Percentiles rank a stretch among this genome's conserved stretches.
Evolutionary conservation across 2,888 invertebrate genomes (phyloP).

Genomic region (Fragum whitleyi): DNA sequence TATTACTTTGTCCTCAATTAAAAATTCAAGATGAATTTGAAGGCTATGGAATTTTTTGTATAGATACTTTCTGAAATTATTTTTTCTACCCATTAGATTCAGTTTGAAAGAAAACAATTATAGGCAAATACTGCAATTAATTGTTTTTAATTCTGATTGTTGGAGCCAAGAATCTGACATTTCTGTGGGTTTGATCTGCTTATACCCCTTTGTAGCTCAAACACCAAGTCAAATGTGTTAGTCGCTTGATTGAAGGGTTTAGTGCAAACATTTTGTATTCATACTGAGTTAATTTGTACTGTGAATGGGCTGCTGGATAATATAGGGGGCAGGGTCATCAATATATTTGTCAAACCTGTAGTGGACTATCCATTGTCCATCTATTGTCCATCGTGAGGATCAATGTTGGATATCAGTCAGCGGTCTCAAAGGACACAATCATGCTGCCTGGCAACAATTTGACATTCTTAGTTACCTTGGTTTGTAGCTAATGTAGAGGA

Average conservation of each 20-base stretch:
- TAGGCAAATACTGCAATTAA: no score
- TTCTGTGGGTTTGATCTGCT: no score
- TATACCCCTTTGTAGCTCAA: no score
- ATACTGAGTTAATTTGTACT: not conserved
- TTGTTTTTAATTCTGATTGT: no score
- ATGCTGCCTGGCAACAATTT: not conserved
- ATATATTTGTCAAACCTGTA: not conserved
- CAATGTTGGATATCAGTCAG: not conserved
- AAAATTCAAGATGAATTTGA: no score
- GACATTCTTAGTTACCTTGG: not conserved
- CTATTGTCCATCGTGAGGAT: not conserved
- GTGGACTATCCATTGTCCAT: not conserved
- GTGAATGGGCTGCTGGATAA: not conserved
- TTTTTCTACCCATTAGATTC: no score
- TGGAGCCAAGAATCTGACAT: no score
- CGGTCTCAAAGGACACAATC: not conserved
- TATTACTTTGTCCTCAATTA: no score
- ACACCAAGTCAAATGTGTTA: no score
- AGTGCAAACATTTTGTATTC: slow-evolving; percentile 1
- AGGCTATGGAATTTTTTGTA: no score
- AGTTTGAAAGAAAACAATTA: no score
- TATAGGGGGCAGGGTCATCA: not conserved
- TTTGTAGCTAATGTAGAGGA: not conserved
- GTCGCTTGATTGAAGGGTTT: not conserved
- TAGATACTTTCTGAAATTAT: no score